Base-by-base conservation (phyloP, 2,888 invertebrate genomes). In the Idaea straminata region DNA sequence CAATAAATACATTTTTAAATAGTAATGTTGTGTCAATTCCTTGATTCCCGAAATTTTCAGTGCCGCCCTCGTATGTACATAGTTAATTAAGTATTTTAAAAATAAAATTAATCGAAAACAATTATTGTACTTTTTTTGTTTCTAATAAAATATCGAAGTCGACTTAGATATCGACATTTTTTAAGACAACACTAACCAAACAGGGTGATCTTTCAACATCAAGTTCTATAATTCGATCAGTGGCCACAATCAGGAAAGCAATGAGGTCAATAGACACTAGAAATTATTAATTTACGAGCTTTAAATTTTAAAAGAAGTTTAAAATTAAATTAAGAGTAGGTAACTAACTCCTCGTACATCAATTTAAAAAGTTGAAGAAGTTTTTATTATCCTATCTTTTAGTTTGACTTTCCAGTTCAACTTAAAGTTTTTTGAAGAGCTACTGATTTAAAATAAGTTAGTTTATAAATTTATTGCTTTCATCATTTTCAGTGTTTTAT, bases 151-250 rank as follows among this genome's bases (percentile, higher is more conserved):
- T 25, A 25, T 25, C 25, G 25, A 25, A 2, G 25, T 25, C 25
- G 25, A 25, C 25, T 25, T 2, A 1, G 3, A 25, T 25, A 25
- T 25, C 25, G 25, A 25, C 25, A 25, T 25, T 25, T 25, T 25
- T 25, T 25, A 25, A 25, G 2, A 25, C 25, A 76, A 75, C 47
- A 7, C 47, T 47, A 6, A 47, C 7, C 47, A 47, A 5, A 47
- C 47, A 47, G 47, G 77, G 77, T 77, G 79, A 77, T 81, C 84
- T 78, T 84, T 85, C 83, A 83, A 83, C 82, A 84, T 81, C 82
- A 77, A 83, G 84, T 77, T 80, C 77, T 85, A 87, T 89, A 89
- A 91, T 90, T 91, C 87, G 83, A 91, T 91, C 88, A 90, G 83
- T 81, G 76, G 83, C 81, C 80, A 80, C 80, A 80, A 80, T 74